Base-by-base conservation (phyloP, 2,797 vertebrate species). In the Cirrhinus mrigala region DNA sequence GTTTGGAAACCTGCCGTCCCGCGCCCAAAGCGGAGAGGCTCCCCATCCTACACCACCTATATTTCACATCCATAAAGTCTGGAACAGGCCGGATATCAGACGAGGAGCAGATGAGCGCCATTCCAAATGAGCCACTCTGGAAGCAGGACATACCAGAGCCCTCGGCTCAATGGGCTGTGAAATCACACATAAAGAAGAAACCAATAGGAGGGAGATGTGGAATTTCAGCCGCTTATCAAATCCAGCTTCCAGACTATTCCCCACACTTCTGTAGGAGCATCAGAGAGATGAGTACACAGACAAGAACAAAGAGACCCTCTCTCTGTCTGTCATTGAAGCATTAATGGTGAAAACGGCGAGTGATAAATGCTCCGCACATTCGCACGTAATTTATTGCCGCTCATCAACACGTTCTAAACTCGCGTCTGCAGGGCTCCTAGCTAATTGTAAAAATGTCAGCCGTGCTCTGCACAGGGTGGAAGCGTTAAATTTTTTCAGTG, bases 11-110 rank as follows among this genome's bases (percentile, higher is more conserved):
- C 33, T 44, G 44, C 75, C 79, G 40, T 58, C 85, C 73, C 81
- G 77, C 58, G 37, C 48, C 87, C 60, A 92, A 91, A 92, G 92
- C 93, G 91, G 37, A 76, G 64, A 83, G 58, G 77, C 73, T 81
- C 78, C 70, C 46, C 8, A 4, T 56, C 73, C 75, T 58, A 71
- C 75, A 85, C 27, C 78, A 74, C 33, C 56, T 69, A 94, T 90
- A 94, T 95, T 95, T 95, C 92, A 94, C 93, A 94, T 93, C 94
- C 92, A 94, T 92, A 93, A 85, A 84, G 44, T 74, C 83, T 33
- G 70, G n/a, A 75, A 60, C 16, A 50, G 79, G 85, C 24, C 71
- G 40, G 60, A 77, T 68, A 83, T 77, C 76, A 84, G 87, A 58
- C 33, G 44, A 79, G 60, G 70, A 82, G 80, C 79, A 79, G 85